phyloP scores from a whole-genome alignment of 1,140 invertebrate species.

The Dreissena polymorpha region DNA sequence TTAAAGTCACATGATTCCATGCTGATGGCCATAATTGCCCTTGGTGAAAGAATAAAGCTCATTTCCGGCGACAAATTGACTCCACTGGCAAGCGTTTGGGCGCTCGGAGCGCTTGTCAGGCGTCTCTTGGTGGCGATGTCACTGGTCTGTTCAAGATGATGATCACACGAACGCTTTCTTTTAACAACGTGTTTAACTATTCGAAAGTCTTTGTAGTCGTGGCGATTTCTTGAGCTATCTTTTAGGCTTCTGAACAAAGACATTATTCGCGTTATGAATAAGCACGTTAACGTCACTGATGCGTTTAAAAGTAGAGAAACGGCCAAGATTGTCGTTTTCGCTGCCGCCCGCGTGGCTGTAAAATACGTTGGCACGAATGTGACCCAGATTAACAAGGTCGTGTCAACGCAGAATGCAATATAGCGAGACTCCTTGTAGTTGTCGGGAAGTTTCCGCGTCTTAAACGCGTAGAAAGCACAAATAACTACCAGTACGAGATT shows the following conservation, averaged over 20 bases:
- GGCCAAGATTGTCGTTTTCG: slow-evolving; percentile 59
- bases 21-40: too few relatives aligned
- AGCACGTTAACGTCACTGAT: slow-evolving; percentile 63
- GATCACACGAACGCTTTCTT: slow-evolving; percentile 28
- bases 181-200: slow-evolving; percentile 52
- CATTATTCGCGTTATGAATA: slow-evolving; percentile 71
- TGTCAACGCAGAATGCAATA: slow-evolving; percentile 73
- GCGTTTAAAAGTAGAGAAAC: slow-evolving; percentile 67
- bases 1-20: too few relatives aligned
- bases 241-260: slow-evolving; percentile 34
- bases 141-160: not conserved
- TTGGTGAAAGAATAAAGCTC: too few relatives aligned
- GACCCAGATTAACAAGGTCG: slow-evolving; percentile 72
- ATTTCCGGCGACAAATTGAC: not conserved
- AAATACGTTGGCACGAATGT: slow-evolving; percentile 74
- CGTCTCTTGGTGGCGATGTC: not conserved
- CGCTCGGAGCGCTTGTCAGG: not conserved
- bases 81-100: not conserved
- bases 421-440: slow-evolving; percentile 76
- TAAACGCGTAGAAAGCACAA: slow-evolving; percentile 93
- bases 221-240: not conserved
- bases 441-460: slow-evolving; percentile 79
- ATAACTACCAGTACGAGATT: slow-evolving; percentile 92
- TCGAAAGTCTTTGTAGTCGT: slow-evolving; percentile 48
- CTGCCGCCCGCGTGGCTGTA: slow-evolving; percentile 57